Evolutionary conservation across 2,113 vertebrate genomes (phyloP), one percentile per base, ranked within the genome.

Genomic region (Illadopsis cleaveri): DNA sequence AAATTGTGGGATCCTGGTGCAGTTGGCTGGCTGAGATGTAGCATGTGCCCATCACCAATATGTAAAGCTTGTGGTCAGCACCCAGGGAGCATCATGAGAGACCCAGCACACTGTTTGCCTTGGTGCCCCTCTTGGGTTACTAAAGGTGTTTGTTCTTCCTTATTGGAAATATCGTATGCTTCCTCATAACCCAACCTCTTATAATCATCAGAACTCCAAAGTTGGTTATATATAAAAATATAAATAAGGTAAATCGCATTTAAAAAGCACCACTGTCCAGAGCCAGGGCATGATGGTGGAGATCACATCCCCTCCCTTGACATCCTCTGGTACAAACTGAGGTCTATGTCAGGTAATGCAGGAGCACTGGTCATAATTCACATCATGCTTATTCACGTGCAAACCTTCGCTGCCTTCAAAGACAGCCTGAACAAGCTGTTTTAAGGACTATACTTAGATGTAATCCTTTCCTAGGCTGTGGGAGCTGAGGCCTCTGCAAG

Each of bases 391-490:
- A 35, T 47, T 45, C 4, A 0, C 1, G 1, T 60, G 37, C 19
- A 18, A 54, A 75, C 31, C 21, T 84, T 57, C 18, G 6, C 48
- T 21, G 3, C 44, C 17, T 88, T 64, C 75, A 51, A n/a, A 77
- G 15, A 51, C 15, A 87, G 30, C 35, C 40, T 66, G 47, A 86
- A n/a, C 19, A 60, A 72, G 40, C 48, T 47, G 19, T 42, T 82
- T 82, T 64, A 71, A 58, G 53, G 40, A 12, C 33, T 45, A 1
- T 0, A 0, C 30, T 66, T 70, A 33, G 42, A 12, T 2, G 0
- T 33, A 45, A 31, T 62, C 57, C 44, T 58, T 85, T 22, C n/a
- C 24, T 15, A 35, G 0, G 1, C 42, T 6, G 2, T 38, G 18
- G 44, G 30, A 76, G 30, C 48, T 68, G 38, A 76, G 61, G 51